These are phyloP conservation scores for Cyanistes caeruleus DNA, from an alignment of 2,113 vertebrate species.

Conservation along the genomic window DNA sequence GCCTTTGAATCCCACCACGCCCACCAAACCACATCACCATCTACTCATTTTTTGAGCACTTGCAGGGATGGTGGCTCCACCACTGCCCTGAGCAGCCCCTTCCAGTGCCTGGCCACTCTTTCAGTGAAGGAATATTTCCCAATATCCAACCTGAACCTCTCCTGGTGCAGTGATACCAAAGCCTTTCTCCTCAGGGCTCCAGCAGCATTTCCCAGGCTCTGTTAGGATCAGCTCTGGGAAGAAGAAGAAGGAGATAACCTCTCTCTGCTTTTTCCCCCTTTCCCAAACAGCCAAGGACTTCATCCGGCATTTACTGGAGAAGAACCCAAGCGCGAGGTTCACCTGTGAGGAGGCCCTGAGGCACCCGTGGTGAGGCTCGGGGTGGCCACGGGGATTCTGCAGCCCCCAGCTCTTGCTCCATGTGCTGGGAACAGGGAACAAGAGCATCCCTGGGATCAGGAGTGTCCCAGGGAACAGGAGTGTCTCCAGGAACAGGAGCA, in stretches of 20 bases:
- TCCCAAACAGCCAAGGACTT: slow-evolving; percentile 88
- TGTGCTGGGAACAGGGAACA: not conserved
- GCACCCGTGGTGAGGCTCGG: slow-evolving; percentile 85
- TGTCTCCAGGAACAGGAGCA: too few species aligned
- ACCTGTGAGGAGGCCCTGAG: slow-evolving; percentile 86
- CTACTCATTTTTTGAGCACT: not conserved
- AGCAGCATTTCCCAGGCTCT: fast-evolving
- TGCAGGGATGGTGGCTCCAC: not conserved
- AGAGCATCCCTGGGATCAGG: too few species aligned
- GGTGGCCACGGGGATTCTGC: not conserved
- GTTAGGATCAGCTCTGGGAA: fast-evolving
- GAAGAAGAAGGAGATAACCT: not conserved
- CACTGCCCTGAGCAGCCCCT: not conserved
- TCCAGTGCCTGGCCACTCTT: not conserved
- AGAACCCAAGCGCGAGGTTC: slow-evolving; percentile 83
- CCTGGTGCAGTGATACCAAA: fast-evolving
- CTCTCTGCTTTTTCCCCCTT: not conserved
- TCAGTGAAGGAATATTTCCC: not conserved
- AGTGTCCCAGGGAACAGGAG: too few species aligned
- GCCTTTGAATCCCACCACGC: not conserved
- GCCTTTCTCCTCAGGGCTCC: not conserved
- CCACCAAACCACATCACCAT: not conserved
- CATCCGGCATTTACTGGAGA: slow-evolving; percentile 88
- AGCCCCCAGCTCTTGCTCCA: fast-evolving
- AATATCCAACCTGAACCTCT: not conserved